Base-by-base conservation (phyloP, 2,888 invertebrate species). In the Pheosia gnoma region DNA sequence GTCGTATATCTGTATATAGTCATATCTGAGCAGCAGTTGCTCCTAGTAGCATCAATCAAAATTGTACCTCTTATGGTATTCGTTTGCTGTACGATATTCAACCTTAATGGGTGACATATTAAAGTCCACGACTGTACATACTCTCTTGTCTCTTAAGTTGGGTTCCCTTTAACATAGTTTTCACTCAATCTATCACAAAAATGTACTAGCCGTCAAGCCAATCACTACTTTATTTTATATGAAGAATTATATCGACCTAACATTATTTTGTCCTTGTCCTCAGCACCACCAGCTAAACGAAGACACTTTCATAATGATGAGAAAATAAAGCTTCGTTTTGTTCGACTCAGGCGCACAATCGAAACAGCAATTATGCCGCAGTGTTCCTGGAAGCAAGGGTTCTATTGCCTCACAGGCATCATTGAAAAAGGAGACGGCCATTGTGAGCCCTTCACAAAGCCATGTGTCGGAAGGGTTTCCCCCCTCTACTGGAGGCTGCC, bases 401-500 rank as follows among this genome's bases (percentile, higher is more conserved):
- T 79, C 10, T 82, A 82, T 60, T 90, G 89, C 70, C 82, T 86
- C 62, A 82, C 85, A 13, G 89, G 86, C 25, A 71, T 79, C 38
- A 76, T 89, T 4, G 82, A 77, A 51, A 62, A 84, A 88, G 55
- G 86, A 84, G 9, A 71, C 79, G 4, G 69, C 5, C 47, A 37
- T 11, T 53, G 83, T 36, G 88, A 89, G 58, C 68, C 82, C 7
- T 92, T 91, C 66, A 80, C 83, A 6, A 85, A 78, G 66, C 87
- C 88, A 47, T 89, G 88, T 72, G 71, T 75, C 11, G 80, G 79
- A 56, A 80, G 79, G 57, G 62, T 86, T 5, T 90, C 90, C 0
- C 89, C 93, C 0, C 72, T 93, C 6, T 82, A 83, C 76, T 93
- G 92, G 92, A 82, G 93, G 43, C 72, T 91, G 4, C 91, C 91